Conservation (phyloP, 2,113 vertebrate species). For the Odocoileus hemionus region DNA sequence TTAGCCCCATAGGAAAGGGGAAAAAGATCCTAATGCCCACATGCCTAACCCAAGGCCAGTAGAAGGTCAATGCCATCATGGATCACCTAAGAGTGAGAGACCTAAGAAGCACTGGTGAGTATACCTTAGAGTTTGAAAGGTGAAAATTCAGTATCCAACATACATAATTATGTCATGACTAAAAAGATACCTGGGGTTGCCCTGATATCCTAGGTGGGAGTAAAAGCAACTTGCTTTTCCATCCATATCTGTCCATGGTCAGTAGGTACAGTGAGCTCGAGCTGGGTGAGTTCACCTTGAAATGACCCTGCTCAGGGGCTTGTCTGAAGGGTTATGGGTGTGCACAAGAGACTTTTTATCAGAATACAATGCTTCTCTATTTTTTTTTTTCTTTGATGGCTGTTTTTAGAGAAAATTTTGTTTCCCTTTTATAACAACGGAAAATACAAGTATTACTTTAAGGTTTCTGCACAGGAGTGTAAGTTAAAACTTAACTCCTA, state of each 20-base stretch:
- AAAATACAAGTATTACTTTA: background rate
- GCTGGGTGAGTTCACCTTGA: background rate
- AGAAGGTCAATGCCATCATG: no score
- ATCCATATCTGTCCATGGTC: rapidly evolving
- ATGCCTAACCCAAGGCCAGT: background rate
- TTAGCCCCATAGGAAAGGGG: background rate
- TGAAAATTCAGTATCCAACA: background rate
- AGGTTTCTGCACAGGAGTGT: background rate
- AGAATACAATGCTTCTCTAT: background rate
- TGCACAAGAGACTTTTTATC: background rate
- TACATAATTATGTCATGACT: background rate
- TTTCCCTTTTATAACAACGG: background rate
- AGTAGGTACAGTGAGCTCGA: background rate
- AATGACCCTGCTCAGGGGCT: background rate
- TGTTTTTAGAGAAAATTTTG: background rate
- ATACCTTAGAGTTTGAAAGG: background rate
- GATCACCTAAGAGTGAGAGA: background rate
- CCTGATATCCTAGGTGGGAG: background rate
- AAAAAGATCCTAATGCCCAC: background rate
- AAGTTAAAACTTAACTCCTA: background rate
- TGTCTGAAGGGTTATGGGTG: no score
- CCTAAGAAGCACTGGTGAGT: background rate
- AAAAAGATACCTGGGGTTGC: background rate
- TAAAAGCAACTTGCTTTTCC: background rate
- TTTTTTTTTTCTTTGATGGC: background rate